Conservation (phyloP, 2,113 vertebrate species). For the Sapajus apella region DNA sequence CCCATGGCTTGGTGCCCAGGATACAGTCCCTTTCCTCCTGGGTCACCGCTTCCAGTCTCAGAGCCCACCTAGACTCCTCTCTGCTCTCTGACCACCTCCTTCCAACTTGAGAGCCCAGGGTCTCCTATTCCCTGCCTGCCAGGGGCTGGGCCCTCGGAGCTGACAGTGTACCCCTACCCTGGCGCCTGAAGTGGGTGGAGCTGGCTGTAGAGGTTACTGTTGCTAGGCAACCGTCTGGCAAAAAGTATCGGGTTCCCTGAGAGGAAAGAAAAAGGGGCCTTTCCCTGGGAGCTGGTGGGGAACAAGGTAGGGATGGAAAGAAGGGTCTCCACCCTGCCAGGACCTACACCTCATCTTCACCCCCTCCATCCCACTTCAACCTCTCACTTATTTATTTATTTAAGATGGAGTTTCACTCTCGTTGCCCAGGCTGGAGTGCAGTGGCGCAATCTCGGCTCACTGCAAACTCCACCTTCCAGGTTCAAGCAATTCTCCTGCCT, state of each 20-base stretch:
- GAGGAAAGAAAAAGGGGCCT: background rate
- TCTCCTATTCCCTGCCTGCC: background rate
- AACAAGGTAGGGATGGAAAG: background rate
- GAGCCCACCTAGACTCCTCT: background rate
- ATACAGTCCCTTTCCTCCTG: fast-evolving
- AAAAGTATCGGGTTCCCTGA: conserved; percentile 6
- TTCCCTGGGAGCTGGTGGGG: background rate
- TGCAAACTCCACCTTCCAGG: no score
- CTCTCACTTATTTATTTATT: no score
- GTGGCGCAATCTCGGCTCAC: no score
- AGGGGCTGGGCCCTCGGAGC: background rate
- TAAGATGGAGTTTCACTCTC: no score
- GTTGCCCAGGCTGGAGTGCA: no score
- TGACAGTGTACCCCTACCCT: background rate
- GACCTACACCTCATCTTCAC: background rate
- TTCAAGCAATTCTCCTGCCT: no score
- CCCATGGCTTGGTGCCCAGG: no score
- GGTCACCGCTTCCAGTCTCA: background rate
- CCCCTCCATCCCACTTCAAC: background rate
- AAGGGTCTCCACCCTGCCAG: background rate
- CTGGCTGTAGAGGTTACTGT: background rate
- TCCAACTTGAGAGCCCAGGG: no score
- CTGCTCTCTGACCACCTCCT: background rate
- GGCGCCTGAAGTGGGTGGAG: background rate
- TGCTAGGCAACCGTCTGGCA: conserved; percentile 53